phyloP scores from a whole-genome alignment of 2,797 vertebrate species.

The Cetoscarus ocellatus region DNA sequence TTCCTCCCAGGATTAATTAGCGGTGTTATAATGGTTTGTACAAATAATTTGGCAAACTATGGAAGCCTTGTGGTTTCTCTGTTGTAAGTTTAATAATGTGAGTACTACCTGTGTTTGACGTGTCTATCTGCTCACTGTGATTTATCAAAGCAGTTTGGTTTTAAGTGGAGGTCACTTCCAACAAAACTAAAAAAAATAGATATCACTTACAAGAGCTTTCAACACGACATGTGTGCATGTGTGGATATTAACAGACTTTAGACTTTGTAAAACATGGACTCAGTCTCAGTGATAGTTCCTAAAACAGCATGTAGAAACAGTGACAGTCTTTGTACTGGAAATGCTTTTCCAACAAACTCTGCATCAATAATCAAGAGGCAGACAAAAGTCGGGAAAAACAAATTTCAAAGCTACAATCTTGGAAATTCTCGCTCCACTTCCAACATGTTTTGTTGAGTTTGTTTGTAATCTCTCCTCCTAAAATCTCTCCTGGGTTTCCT shows the following conservation, averaged over 20 bases:
- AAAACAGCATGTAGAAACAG: too few relatives aligned
- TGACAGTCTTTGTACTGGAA: too few relatives aligned
- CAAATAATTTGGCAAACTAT: constrained; percentile 1
- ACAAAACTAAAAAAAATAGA: background rate
- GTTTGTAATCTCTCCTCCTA: too few relatives aligned
- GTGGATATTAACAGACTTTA: constrained; percentile 9
- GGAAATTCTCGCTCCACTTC: too few relatives aligned
- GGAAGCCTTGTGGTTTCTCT: background rate
- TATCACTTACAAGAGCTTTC: background rate
- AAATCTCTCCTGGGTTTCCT: too few relatives aligned
- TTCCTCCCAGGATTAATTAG: constrained; percentile 4
- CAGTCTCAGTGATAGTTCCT: too few relatives aligned
- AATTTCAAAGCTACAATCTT: too few relatives aligned
- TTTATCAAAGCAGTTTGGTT: constrained; percentile 9
- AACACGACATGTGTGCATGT: background rate
- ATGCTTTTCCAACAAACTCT: too few relatives aligned
- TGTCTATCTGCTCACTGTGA: background rate
- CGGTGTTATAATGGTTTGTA: constrained; percentile 8
- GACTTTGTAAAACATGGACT: background rate
- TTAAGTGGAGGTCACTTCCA: background rate
- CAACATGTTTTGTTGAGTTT: too few relatives aligned
- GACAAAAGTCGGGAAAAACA: too few relatives aligned
- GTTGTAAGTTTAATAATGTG: constrained; percentile 14
- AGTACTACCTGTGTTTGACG: background rate
- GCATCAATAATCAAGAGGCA: too few relatives aligned